These are phyloP conservation scores for Argyrosomus regius DNA, from an alignment of 2,797 vertebrate genomes.

Conservation along the genomic window DNA sequence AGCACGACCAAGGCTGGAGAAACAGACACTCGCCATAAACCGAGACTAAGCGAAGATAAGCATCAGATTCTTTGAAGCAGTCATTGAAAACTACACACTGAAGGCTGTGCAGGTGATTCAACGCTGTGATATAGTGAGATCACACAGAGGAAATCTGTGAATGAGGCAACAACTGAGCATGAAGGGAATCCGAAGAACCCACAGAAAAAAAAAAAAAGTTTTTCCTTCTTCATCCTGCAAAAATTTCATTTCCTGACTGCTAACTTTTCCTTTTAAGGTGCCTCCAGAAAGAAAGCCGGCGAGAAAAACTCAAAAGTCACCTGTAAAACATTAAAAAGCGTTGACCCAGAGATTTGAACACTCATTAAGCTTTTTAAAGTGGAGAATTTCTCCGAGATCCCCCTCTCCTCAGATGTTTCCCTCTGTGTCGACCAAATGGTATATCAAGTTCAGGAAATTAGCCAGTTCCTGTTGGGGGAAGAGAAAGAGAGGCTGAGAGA, in stretches of 20 bases:
- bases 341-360: slow-evolving; percentile 73
- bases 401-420: slow-evolving; percentile 77
- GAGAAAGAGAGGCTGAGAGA: slow-evolving; percentile 65
- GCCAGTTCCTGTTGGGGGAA: slow-evolving; percentile 85
- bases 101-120: slow-evolving; percentile 34
- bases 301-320: slow-evolving; percentile 62
- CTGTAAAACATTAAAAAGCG: slow-evolving; percentile 81
- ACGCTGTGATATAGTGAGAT: slow-evolving; percentile 7
- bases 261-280: slow-evolving; percentile 61
- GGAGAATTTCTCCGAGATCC: slow-evolving; percentile 69
- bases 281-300: slow-evolving; percentile 43
- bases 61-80: slow-evolving; percentile 42
- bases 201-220: slow-evolving; percentile 3
- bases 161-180: slow-evolving; percentile 43
- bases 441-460: slow-evolving; percentile 87
- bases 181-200: slow-evolving; percentile 39
- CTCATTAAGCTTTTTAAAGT: slow-evolving; percentile 78
- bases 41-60: slow-evolving; percentile 32
- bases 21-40: slow-evolving; percentile 54
- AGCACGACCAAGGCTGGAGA: slow-evolving; percentile 37
- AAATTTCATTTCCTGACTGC: slow-evolving; percentile 73
- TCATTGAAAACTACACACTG: slow-evolving; percentile 2
- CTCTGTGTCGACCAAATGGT: slow-evolving; percentile 77
- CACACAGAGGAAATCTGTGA: slow-evolving; percentile 46
- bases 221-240: slow-evolving; percentile 45